Evolutionary conservation across 1,140 invertebrate genomes (phyloP).

Genomic region (Rhopalosiphum padi): DNA sequence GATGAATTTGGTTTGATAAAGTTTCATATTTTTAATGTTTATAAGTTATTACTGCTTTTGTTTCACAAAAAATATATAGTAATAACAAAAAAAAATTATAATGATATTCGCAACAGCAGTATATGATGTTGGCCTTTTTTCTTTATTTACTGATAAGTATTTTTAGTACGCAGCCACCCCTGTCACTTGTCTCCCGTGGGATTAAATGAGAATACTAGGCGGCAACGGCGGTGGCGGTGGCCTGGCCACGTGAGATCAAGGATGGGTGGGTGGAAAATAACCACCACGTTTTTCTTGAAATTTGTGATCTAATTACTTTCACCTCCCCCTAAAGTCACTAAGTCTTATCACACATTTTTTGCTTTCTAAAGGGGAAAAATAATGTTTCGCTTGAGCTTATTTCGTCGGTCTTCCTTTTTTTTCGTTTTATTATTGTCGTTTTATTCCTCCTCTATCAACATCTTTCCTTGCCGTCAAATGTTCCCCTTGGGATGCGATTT

Average conservation of each 20-base stretch:
- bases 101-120: slow-evolving; percentile 23
- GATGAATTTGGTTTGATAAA: not conserved
- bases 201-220: slow-evolving; percentile 31
- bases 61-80: not conserved
- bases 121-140: slow-evolving; percentile 18
- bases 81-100: slow-evolving; percentile 17
- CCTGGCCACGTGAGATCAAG: not conserved
- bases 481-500: slow-evolving; percentile 42
- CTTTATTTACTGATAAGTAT: slow-evolving; percentile 55
- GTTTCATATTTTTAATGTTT: slow-evolving; percentile 1
- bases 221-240: not conserved
- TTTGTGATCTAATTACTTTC: slow-evolving; percentile 53
- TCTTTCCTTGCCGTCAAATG: slow-evolving; percentile 42
- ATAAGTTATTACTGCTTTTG: not conserved
- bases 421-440: slow-evolving; percentile 50
- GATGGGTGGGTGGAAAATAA: slow-evolving; percentile 37
- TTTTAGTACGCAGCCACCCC: slow-evolving; percentile 42
- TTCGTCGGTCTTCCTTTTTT: slow-evolving; percentile 36
- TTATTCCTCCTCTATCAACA: slow-evolving; percentile 50
- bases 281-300: slow-evolving; percentile 51
- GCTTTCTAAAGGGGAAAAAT: slow-evolving; percentile 37
- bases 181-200: slow-evolving; percentile 42
- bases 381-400: slow-evolving; percentile 51
- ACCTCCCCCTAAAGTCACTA: slow-evolving; percentile 33
- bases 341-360: slow-evolving; percentile 52